Evolutionary conservation across 2,888 invertebrate genomes (phyloP).

Genomic region (Mythimna loreyi): DNA sequence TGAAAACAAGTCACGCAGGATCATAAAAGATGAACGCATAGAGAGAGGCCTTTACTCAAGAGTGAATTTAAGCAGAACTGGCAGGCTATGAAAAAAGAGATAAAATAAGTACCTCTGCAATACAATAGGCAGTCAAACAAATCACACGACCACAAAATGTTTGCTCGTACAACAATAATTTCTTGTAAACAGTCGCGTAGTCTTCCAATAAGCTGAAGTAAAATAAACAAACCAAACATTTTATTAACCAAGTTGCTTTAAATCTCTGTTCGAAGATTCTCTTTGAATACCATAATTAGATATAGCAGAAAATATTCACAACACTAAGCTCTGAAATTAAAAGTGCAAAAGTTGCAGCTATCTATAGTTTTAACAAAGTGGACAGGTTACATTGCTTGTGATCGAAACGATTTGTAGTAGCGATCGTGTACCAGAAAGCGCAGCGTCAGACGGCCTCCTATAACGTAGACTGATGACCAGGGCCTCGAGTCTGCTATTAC

Average conservation of each 20-base stretch:
- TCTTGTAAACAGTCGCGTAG: constrained; percentile 75
- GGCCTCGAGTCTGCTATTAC: too few species aligned
- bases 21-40: neutral
- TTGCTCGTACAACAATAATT: constrained; percentile 78
- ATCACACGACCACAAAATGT: constrained; percentile 69
- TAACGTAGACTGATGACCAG: too few species aligned
- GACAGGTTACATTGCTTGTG: too few species aligned
- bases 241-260: neutral
- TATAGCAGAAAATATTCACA: neutral
- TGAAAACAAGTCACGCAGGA: neutral
- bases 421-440: too few species aligned
- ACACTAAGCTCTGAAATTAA: neutral
- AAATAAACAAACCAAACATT: neutral
- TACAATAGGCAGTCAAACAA: constrained; percentile 76
- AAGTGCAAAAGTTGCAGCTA: neutral
- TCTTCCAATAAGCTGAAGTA: constrained; percentile 68
- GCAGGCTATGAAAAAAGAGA: neutral
- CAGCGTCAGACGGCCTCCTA: too few species aligned
- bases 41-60: neutral
- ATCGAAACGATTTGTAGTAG: too few species aligned
- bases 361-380: neutral
- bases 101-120: constrained; percentile 47
- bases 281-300: neutral
- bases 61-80: neutral
- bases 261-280: neutral